Percentiles rank a stretch among this genome's conserved stretches.
Evolutionary conservation across 2,797 vertebrate species (phyloP).

Genomic region (Nasua narica): DNA sequence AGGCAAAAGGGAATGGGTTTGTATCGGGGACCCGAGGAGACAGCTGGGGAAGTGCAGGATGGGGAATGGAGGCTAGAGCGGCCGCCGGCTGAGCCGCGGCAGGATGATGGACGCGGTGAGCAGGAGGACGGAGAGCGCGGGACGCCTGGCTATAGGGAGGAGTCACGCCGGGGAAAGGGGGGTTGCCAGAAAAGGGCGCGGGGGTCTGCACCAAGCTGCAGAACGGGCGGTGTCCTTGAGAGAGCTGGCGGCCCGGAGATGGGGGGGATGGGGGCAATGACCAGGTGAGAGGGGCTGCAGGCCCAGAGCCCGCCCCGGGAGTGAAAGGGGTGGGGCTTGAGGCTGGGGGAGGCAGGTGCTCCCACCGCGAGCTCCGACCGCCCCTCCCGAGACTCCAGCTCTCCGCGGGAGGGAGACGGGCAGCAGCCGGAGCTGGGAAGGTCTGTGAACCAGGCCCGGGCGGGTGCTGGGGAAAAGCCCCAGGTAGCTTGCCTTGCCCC

Average conservation of each 20-base stretch:
- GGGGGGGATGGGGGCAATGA: not conserved
- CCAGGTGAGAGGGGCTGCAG: slow-evolving; percentile 12
- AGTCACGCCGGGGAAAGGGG: not conserved
- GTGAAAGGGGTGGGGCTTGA: not conserved
- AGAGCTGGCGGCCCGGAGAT: not conserved
- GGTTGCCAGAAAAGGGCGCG: not conserved
- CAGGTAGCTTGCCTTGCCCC: not conserved
- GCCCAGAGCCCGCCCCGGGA: not conserved
- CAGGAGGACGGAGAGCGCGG: not conserved
- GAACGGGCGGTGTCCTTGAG: slow-evolving; percentile 66
- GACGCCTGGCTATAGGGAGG: not conserved
- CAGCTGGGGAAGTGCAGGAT: not conserved
- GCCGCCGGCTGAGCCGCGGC: slow-evolving; percentile 32
- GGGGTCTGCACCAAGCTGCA: not conserved
- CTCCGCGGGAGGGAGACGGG: not conserved
- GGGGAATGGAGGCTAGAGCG: not conserved
- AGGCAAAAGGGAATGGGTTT: not conserved
- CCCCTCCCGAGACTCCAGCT: not conserved
- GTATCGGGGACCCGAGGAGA: not conserved
- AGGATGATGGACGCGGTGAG: not conserved
- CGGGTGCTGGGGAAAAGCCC: not conserved
- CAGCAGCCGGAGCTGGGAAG: not conserved
- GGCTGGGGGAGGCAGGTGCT: not conserved
- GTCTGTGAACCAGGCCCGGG: not conserved
- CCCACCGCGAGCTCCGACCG: not conserved